Base-by-base conservation (phyloP, 2,888 invertebrate species). In the Phaonia tiefii region DNA sequence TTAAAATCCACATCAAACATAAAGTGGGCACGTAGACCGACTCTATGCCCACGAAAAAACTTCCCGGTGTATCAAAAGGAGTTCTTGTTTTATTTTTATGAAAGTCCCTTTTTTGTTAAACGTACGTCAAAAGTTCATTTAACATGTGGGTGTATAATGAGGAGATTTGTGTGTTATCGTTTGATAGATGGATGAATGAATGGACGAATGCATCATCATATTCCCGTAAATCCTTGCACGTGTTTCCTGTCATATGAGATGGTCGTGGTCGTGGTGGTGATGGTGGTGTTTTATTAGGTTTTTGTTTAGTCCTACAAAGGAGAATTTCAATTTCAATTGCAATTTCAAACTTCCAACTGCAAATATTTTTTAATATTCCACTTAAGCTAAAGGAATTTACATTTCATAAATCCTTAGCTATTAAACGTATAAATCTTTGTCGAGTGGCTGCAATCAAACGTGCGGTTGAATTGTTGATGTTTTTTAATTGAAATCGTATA, bases 1-100 rank as follows among this genome's bases (percentile, higher is more conserved):
- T 89, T 89, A 88, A 89, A 88, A 88, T 89, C 89, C 88, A 88
- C 87, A 89, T 88, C 88, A 89, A 89, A 89, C 88, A 89, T 86
- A 87, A 86, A 87, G 86, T 86, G 86, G 86, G 88, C 89, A 89
- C 89, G 89, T 89, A 89, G 86, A 79, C 78, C 75, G 56, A 78
- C 83, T 84, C 86, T 84, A 85, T 67, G 75, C 26, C 73, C n/a
- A n/a, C n/a, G n/a, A n/a, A n/a, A n/a, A n/a, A 66, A 67, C 25
- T 54, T 56, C 70, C 37, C 54, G 44, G n/a, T 31, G 31, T 31
- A 31, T 31, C 31, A 31, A 31, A 31, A 31, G 31, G 8, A 31
- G 31, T 31, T 3, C 31, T 8, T 8, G 31, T 31, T 3, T n/a
- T 31, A 31, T 31, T 31, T 31, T 31, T 31, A n/a, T n/a, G n/a